Evolutionary conservation across 2,888 invertebrate species (phyloP), one percentile per base, ranked within the genome.

Genomic region (Lacanobia wlatinum): DNA sequence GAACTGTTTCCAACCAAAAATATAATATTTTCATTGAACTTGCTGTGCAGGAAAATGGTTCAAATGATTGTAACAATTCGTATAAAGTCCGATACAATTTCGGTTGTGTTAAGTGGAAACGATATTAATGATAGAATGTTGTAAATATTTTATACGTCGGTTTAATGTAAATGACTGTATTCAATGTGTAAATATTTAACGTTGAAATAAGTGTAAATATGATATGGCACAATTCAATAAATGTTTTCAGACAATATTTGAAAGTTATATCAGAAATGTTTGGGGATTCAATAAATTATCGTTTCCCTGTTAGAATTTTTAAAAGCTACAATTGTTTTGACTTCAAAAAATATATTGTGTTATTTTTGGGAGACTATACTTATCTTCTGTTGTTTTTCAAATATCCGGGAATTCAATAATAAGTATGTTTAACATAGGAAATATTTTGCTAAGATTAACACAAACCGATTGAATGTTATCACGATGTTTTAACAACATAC

Each of bases 131-230:
- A 73, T 52, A 63, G 62, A 63, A 65, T 23, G 52, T 66, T 90
- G 90, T 90, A 89, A 88, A 91, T 91, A 89, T 87, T 88, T 88
- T 89, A 86, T 90, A 91, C 87, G 85, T 87, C 71, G 79, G 73
- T 84, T 80, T 62, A 85, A 87, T 90, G 87, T 90, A 90, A 88
- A 90, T 89, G 83, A 87, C 81, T 89, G 83, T 92, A 87, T 83
- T 83, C 77, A 88, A 85, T 89, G 84, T 94, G 94, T 94, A 94
- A 89, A 94, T 94, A 94, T 90, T 90, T 90, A 89, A 90, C 75
- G 80, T 83, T 83, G 80, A 78, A 75, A 55, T 91, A 92, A 89
- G 85, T 94, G 92, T 92, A 88, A 84, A 90, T 89, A 92, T 83
- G 85, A 89, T 88, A 92, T 83, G 87, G 87, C 84, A 87, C 80